Conservation (phyloP, 2,797 vertebrate genomes). For the Okamejei kenojei region DNA sequence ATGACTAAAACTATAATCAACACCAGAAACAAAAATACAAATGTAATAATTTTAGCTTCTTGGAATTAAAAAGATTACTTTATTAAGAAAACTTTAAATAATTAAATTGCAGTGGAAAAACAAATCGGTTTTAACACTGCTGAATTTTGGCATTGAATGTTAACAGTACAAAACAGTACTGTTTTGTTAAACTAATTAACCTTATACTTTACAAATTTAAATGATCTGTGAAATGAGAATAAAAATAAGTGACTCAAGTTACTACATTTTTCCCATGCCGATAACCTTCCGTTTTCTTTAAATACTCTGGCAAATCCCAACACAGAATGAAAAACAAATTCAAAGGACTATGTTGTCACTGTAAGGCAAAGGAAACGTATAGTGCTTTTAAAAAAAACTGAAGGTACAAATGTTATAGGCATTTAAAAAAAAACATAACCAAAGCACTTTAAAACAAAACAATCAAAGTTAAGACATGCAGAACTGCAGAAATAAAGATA, state of each 20-base stretch:
- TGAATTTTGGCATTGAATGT: neutral
- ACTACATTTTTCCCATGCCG: neutral
- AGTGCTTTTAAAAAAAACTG: neutral
- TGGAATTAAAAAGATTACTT: neutral
- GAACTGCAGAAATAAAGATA: no score
- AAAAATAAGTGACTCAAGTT: neutral
- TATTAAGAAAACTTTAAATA: neutral
- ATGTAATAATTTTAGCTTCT: neutral
- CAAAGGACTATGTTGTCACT: neutral
- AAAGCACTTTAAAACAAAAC: neutral
- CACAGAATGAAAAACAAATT: neutral
- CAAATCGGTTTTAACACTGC: neutral
- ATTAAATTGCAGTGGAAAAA: neutral
- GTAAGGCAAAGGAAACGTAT: no score
- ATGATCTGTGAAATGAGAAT: neutral
- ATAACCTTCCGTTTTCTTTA: neutral
- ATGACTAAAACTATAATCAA: neutral
- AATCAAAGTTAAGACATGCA: neutral
- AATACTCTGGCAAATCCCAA: neutral
- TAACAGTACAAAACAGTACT: neutral
- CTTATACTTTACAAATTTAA: neutral
- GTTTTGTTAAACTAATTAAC: neutral
- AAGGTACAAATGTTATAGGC: no score
- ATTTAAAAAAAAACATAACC: neutral
- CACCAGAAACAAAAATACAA: neutral